phyloP scores from a whole-genome alignment of 2,113 vertebrate species.

The Macroglossus sobrinus region DNA sequence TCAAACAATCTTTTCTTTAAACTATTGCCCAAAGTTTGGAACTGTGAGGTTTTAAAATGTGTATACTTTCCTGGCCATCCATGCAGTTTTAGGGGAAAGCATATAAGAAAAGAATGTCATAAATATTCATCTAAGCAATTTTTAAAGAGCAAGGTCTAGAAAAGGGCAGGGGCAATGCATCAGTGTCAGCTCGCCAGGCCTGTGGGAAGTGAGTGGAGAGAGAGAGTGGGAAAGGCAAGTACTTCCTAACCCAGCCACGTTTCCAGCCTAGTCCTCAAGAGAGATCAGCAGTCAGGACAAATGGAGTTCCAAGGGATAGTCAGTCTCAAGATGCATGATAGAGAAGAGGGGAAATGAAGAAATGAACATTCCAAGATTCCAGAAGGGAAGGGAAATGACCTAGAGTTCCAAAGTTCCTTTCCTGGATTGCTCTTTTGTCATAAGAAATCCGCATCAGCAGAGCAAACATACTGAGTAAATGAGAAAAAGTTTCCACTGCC shows the following conservation, averaged over 20 bases:
- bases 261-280: neutral
- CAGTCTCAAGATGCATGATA: neutral
- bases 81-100: neutral
- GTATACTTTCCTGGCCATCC: neutral
- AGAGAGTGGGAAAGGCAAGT: neutral
- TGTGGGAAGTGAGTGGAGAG: rapidly evolving
- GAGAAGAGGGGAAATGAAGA: neutral
- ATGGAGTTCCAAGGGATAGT: neutral
- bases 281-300: neutral
- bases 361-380: neutral
- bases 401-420: neutral
- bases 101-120: neutral
- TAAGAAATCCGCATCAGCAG: neutral
- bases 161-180: rapidly evolving
- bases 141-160: neutral
- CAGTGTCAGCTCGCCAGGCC: neutral
- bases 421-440: neutral
- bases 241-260: too few species aligned
- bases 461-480: neutral
- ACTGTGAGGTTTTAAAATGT: neutral
- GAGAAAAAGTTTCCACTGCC: neutral
- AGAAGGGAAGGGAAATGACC: neutral
- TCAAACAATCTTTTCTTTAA: conserved; percentile 5
- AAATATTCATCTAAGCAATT: neutral
- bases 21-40: neutral